Base-by-base conservation (phyloP, 2,888 invertebrate genomes). In the Gryllus longicercus region DNA sequence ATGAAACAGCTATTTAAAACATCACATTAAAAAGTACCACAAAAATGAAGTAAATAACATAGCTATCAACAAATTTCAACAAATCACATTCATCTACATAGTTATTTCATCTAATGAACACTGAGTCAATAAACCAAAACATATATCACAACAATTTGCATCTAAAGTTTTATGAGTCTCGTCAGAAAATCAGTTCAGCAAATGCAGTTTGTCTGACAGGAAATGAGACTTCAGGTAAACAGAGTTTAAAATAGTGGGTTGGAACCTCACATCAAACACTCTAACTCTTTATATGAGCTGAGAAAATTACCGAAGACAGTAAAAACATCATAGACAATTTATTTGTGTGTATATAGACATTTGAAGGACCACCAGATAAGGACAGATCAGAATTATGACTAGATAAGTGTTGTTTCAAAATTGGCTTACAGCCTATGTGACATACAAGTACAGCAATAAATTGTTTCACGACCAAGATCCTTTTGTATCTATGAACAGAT, bases 31-130 rank as follows among this genome's bases (percentile, higher is more conserved):
- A 38, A 38, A 38, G 63, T 63, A 63, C 63, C 63, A 63, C 63
- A 63, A 63, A 63, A 63, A 63, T 63, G 14, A 63, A 63, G 63
- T 18, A 63, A 63, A 63, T n/a, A 63, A n/a, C n/a, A n/a, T 63
- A 63, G 63, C 63, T 63, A 63, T 63, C 63, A 63, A 63, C 63
- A n/a, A 63, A 63, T 63, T 14, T 63, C 11, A 63, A 63, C 63
- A 63, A 63, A 63, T n/a, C 63, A 63, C 63, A 63, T 63, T n/a
- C 63, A 63, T 63, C 63, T 63, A 63, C 63, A 63, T 63, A 63
- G 63, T 63, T 63, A 63, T 63, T 63, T 63, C n/a, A n/a, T n/a
- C 63, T 63, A 63, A 63, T 63, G 63, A 63, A 63, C 63, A 63
- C 63, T 63, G 63, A 63, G 63, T n/a, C 63, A 63, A n/a, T 18